Base-by-base conservation (phyloP, 2,888 invertebrate species). In the Neelides folsomi region DNA sequence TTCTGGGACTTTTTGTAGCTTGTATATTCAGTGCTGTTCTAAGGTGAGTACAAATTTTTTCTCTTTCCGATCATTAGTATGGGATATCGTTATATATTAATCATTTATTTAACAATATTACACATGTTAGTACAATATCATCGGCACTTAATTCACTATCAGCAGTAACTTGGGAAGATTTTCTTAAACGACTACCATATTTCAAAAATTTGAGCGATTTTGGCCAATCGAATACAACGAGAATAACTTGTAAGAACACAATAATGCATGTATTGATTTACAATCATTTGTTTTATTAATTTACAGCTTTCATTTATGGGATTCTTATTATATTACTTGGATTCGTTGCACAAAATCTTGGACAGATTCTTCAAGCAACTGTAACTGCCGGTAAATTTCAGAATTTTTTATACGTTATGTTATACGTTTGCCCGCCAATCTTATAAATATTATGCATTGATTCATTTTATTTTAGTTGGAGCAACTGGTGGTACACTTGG, bases 161-260 rank as follows among this genome's bases (percentile, higher is more conserved):
- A 10, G 58, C 59, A 9, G 58, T 59, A 12, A 51, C 55, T 8
- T 62, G 54, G 56, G 53, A 59, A 48, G 62, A 62, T 47, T 57
- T 56, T 19, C 18, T 59, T 4, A 45, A 36, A 2, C 47, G 46
- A 10, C 16, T 51, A 9, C 15, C n/a, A 36, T 50, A 16, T 27
- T 52, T 51, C 16, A 35, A n/a, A 20, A 52, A 18, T 9, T 36
- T 53, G 46, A 16, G 20, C 1, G 43, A 16, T 7, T 13, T 15
- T 12, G 39, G 40, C 12, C 55, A 53, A 19, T 34, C 59, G 6
- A 50, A 49, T 37, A 38, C 52, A 13, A 51, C 57, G 15, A 50
- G 58, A 51, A 1, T 49, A 34, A 48, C 54, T 6, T 51, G 58
- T 58, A 53, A n/a, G n/a, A n/a, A n/a, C n/a, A n/a, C n/a, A n/a